Base-by-base conservation (phyloP, 2,797 vertebrate species). In the Rhabdomys pumilio region DNA sequence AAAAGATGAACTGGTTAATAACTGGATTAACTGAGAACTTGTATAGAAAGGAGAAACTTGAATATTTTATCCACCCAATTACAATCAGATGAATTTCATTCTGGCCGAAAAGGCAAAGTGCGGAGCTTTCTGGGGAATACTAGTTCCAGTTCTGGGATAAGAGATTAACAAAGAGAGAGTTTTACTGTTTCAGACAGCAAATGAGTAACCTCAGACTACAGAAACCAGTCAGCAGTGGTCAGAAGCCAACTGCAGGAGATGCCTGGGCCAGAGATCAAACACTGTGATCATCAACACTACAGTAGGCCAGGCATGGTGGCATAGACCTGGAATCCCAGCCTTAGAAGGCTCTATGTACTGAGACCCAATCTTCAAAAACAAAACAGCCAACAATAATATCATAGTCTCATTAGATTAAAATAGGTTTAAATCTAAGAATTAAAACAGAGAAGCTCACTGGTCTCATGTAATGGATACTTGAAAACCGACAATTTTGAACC, bases 31-130 rank as follows among this genome's bases (percentile, higher is more conserved):
- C 84, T 65, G 15, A 81, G 94, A 93, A 93, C 47, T 17, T 61
- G 59, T 24, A 6, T 86, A 13, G 31, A 89, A 93, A 97, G 89
- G n/a, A 92, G 82, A 83, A 96, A 94, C 59, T 63, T 17, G 12
- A 22, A 91, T 90, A 20, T 77, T 93, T 95, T 86, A 29, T 83
- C 88, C 44, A 61, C 69, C 29, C 20, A 81, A 38, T 50, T 24
- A 65, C 26, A 77, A 38, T 55, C 87, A 82, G 72, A 82, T 82
- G n/a, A 19, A 91, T 90, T 96, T 93, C 55, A 57, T 75, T 80
- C 72, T 59, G 65, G n/a, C 73, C 75, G 63, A 44, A 65, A 31
- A 93, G 50, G 11, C 9, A 69, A 55, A 31, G 73, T 26, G 31
- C 1, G 24, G 41, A 88, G 83, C 61, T 67, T 65, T 91, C 69